These are phyloP conservation scores for Diogma glabrata DNA, from an alignment of 2,888 invertebrate species.

Conservation along the genomic window DNA sequence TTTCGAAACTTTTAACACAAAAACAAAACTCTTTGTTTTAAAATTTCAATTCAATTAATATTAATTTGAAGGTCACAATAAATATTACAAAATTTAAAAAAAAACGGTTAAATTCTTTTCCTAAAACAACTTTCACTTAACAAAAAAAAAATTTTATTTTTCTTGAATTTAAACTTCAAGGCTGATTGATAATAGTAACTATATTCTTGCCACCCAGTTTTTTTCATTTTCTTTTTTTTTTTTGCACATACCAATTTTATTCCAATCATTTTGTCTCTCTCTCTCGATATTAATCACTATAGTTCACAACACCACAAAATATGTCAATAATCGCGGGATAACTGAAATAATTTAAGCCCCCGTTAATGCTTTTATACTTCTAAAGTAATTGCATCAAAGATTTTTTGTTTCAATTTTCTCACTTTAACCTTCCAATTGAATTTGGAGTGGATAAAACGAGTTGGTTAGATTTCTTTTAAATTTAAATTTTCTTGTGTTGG, in stretches of 20 bases:
- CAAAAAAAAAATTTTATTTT: not conserved
- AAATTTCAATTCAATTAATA: too few species aligned
- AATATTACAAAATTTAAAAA: too few species aligned
- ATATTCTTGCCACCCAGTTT: not conserved
- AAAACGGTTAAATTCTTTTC: too few species aligned
- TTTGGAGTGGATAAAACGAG: conserved; percentile 4
- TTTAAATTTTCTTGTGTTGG: too few species aligned
- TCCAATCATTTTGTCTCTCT: conserved; percentile 7
- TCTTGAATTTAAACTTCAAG: not conserved
- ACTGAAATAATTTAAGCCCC: conserved; percentile 29
- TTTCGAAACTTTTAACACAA: too few species aligned
- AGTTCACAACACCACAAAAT: too few species aligned
- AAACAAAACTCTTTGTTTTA: too few species aligned
- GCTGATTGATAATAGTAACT: too few species aligned
- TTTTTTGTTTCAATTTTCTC: conserved; percentile 2
- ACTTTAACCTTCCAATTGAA: conserved; percentile 7
- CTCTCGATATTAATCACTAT: too few species aligned
- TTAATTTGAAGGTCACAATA: too few species aligned
- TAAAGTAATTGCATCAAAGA: conserved; percentile 15
- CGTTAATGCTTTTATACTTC: conserved; percentile 30
- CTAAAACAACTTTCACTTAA: too few species aligned
- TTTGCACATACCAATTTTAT: conserved; percentile 12
- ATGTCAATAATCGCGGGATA: too few species aligned
- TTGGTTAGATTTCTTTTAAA: conserved; percentile 5
- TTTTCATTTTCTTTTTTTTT: not conserved